Base-by-base conservation (phyloP, 1,140 invertebrate species). In the Aporrectodea caliginosa region DNA sequence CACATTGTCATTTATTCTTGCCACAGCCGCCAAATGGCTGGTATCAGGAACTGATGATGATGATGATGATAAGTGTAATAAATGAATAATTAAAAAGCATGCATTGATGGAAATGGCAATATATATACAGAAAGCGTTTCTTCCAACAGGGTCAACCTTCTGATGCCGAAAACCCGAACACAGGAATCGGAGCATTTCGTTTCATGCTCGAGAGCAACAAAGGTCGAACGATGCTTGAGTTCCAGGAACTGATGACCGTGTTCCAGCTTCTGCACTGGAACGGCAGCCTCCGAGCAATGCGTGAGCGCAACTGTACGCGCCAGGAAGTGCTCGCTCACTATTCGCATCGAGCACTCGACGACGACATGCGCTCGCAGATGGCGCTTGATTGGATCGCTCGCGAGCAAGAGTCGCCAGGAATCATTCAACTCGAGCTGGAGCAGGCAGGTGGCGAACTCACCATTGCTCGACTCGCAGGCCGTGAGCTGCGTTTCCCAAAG, bases 201-300 rank as follows among this genome's bases (percentile, higher is more conserved):
- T 97, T 96, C 86, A 97, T 97, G 95, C 89, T 97, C 82, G 94
- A 97, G 88, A 92, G 94, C 73, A 96, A 96, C 89, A 94, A 94
- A 84, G 94, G 94, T 0, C 91, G 94, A 72, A 97, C 95, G 27
- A 97, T 97, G 95, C 90, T 98, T 69, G 95, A 98, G 87, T 98
- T 97, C 89, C 95, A 97, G 88, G 95, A 97, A 88, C 89, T 98
- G 81, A 97, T 97, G 95, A 98, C 95, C 0, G 95, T 97, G 1
- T 97, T 98, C 88, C 95, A 97, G 88, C 90, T 98, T 71, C 90
- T 98, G 0, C 95, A 97, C 88, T 98, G 96, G 96, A 97, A 97
- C 87, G 96, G 96, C 0, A 96, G 94, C 78, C 88, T 98, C 79
- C 95, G 96, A 85, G 90, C 90, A 2, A 91, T 96, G 95, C 92